Evolutionary conservation across 2,797 vertebrate genomes (phyloP), one percentile per base, ranked within the genome.

Genomic region (Acanthornis magna): DNA sequence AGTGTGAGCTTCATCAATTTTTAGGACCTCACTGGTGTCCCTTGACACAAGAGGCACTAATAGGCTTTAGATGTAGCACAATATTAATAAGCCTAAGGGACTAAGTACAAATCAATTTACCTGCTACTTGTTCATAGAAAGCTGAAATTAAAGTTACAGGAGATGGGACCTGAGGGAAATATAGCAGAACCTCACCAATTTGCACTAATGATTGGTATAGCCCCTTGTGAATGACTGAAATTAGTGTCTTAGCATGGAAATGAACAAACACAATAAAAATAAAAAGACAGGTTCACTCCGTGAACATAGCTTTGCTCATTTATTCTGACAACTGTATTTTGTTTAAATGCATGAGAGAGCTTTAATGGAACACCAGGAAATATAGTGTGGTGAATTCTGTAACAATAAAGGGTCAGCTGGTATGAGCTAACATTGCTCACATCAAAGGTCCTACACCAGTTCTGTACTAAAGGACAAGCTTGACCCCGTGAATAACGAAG

Each of bases 31-130:
- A 36, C 27, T 92, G 50, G 88, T 93, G 73, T 96, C 96, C 96
- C 95, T 90, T 85, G 92, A 93, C 91, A 96, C 91, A 94, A 91
- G 72, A 93, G 78, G 34, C 45, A 95, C 91, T 96, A 95, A 96
- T 94, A 94, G 88, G 91, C 71, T 95, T 92, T 96, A 89, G 89
- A 80, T 93, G 58, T 95, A 94, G 83, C 90, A 94, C 81, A 95
- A 47, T 97, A 96, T 96, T 97, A 96, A 97, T 95, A 97, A 97
- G 67, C 95, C 94, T 93, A 76, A 51, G 96, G 93, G 95, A 96
- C 57, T 30, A 71, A 84, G 84, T 73, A 89, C 91, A 96, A 96
- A 96, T 97, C 96, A 97, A 95, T 97, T 96, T 97, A 94, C 93
- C 91, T 91, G 63, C 85, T 91, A 78, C 63, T 94, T 79, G 90